Evolutionary conservation across 2,888 invertebrate species (phyloP).

Genomic region (Rhodophaea formosa): DNA sequence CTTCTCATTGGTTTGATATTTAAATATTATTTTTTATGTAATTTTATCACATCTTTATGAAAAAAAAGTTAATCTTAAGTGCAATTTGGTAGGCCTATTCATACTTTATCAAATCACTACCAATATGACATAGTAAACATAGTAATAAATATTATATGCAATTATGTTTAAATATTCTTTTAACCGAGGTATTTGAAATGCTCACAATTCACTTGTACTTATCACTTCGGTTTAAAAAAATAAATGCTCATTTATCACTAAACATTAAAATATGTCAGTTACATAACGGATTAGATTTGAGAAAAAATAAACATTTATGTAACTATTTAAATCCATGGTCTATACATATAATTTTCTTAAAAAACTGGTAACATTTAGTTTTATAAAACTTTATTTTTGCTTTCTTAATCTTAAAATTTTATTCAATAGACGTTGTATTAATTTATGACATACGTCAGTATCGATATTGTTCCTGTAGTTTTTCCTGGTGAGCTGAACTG

Average conservation of each 20-base stretch:
- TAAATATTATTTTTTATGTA: slow-evolving; percentile 24
- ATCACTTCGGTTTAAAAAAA: slow-evolving; percentile 20
- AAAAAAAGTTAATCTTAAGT: slow-evolving; percentile 24
- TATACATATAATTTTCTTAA: slow-evolving; percentile 1
- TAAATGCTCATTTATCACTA: slow-evolving; percentile 6
- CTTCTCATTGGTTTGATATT: slow-evolving; percentile 3
- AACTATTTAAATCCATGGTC: neutral
- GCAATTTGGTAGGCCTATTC: slow-evolving; percentile 31
- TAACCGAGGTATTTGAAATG: slow-evolving; percentile 41
- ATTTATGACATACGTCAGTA: no score
- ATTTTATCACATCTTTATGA: slow-evolving; percentile 29
- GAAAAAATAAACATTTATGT: neutral
- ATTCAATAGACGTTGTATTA: no score
- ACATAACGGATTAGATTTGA: neutral
- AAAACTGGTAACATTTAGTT: neutral
- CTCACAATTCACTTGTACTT: slow-evolving; percentile 44
- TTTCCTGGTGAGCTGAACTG: no score
- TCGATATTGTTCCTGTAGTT: no score
- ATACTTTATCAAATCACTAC: slow-evolving; percentile 12
- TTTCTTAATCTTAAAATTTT: neutral
- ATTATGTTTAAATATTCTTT: slow-evolving; percentile 7
- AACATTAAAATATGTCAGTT: neutral
- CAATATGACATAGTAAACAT: slow-evolving; percentile 1
- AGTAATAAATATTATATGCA: neutral
- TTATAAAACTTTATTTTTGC: slow-evolving; percentile 5